Conservation (phyloP, 1,140 invertebrate species). For the Ptiloglossa arizonensis region DNA sequence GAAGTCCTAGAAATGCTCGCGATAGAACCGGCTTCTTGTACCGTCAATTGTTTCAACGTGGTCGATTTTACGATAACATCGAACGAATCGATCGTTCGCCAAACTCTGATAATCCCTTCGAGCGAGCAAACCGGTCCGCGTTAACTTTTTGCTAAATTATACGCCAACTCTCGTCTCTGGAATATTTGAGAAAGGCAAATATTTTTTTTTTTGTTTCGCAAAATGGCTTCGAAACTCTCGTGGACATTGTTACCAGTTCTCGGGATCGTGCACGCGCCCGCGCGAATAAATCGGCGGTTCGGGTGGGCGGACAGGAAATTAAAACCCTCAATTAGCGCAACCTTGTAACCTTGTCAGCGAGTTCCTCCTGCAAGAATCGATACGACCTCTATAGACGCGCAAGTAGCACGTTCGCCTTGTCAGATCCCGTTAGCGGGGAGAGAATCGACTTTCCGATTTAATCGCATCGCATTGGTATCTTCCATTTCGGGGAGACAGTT, state of each 20-base stretch:
- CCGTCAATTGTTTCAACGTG: neutral
- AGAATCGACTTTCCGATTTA: conserved; percentile 55
- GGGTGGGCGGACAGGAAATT: conserved; percentile 65
- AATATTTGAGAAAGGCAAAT: no score
- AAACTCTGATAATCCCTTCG: no score
- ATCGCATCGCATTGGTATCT: conserved; percentile 58
- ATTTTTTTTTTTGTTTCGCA: no score
- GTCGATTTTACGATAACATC: no score
- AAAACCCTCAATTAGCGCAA: conserved; percentile 71
- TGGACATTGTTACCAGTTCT: no score
- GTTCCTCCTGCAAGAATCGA: conserved; percentile 67
- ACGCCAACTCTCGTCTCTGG: no score
- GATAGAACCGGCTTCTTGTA: neutral
- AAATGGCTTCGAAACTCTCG: no score
- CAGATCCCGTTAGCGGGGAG: conserved; percentile 50
- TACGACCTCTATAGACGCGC: conserved; percentile 52
- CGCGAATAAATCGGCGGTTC: conserved; percentile 51
- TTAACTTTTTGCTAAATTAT: no score
- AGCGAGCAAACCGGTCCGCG: no score
- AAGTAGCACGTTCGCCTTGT: conserved; percentile 37
- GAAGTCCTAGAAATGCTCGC: conserved; percentile 54
- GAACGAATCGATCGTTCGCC: no score
- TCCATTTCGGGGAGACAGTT: conserved; percentile 54
- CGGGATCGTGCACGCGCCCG: neutral
- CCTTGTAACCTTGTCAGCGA: conserved; percentile 71